These are phyloP conservation scores for Sarcophaga subvicina DNA, from an alignment of 2,888 invertebrate species.

Conservation along the genomic window DNA sequence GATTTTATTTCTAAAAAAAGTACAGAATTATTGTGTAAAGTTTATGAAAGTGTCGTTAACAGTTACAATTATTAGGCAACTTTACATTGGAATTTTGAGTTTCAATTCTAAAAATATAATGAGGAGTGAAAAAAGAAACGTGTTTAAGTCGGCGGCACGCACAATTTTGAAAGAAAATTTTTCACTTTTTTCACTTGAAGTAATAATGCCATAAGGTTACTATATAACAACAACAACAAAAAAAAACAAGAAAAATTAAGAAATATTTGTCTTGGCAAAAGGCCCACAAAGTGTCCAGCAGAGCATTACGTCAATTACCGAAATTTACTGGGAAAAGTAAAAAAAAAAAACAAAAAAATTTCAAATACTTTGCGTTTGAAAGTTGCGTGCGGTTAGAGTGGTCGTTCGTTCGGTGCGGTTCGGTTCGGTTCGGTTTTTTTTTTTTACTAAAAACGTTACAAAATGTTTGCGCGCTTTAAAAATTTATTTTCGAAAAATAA, in stretches of 20 bases:
- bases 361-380: background rate
- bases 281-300: constrained; percentile 71
- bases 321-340: constrained; percentile 14
- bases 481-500: constrained; percentile 78
- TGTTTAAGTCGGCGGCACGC: constrained; percentile 9
- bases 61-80: background rate
- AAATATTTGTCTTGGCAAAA: constrained; percentile 72
- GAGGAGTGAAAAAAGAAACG: background rate
- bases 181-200: background rate
- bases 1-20: constrained; percentile 3
- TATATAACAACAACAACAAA: background rate
- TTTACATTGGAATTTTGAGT: no score
- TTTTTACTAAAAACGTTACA: constrained; percentile 21
- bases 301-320: constrained; percentile 40
- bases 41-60: background rate
- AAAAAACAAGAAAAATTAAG: background rate
- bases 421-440: background rate
- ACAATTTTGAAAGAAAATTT: constrained; percentile 24
- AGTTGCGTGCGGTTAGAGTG: background rate
- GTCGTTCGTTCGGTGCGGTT: background rate
- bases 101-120: no score
- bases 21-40: background rate
- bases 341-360: constrained; percentile 1
- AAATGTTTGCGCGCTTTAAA: constrained; percentile 80
- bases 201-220: constrained; percentile 35